Evolutionary conservation across 2,888 invertebrate species (phyloP).

Genomic region (Trileptium ribeirensis): DNA sequence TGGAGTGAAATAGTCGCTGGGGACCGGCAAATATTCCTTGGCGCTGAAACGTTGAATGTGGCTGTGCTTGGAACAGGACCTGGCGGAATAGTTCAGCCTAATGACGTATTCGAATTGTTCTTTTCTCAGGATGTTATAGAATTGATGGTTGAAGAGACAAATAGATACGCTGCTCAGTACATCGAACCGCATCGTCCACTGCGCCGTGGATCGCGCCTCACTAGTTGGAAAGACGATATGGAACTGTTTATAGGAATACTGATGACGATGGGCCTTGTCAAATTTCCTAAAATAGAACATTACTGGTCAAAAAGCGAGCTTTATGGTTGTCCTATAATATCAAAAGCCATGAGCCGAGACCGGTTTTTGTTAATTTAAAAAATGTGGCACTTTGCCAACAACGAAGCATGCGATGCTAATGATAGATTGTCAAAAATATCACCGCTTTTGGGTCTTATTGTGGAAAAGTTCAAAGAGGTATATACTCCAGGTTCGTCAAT

Average conservation of each 20-base stretch:
- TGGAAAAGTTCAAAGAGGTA: not conserved
- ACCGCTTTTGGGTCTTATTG: not conserved
- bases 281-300: not conserved
- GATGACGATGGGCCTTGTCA: not conserved
- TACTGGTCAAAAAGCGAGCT: not conserved
- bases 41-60: too few relatives aligned
- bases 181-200: too few relatives aligned
- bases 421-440: not conserved
- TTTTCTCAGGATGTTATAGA: not conserved
- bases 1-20: too few relatives aligned
- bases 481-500: not conserved
- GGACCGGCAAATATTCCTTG: too few relatives aligned
- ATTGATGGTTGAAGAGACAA: not conserved
- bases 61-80: too few relatives aligned
- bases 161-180: not conserved
- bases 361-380: not conserved
- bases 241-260: not conserved
- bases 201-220: not conserved
- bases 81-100: too few relatives aligned
- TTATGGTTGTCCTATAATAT: not conserved
- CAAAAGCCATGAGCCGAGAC: not conserved
- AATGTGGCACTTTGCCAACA: slow-evolving; percentile 2
- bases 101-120: not conserved
- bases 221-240: not conserved
- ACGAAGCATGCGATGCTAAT: not conserved